These are phyloP conservation scores for Entomyzon cyanotis DNA, from an alignment of 2,113 vertebrate genomes.

Conservation along the genomic window DNA sequence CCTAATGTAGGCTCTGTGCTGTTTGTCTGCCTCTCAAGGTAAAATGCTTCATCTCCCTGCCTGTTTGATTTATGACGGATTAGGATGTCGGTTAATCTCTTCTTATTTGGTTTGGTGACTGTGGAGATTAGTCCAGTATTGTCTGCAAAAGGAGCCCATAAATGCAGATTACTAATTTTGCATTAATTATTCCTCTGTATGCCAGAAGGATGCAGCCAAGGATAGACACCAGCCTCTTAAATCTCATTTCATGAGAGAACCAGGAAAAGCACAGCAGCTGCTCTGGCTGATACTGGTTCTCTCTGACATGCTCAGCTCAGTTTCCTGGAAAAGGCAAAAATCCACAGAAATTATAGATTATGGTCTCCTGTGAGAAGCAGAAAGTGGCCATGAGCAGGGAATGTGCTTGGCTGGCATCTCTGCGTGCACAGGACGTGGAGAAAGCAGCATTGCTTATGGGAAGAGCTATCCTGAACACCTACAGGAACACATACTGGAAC, in stretches of 20 bases:
- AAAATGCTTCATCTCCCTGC: background rate
- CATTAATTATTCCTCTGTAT: background rate
- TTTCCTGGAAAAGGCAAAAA: background rate
- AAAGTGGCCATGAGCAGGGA: background rate
- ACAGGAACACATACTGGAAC: rapidly evolving
- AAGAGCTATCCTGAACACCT: slow-evolving; percentile 30
- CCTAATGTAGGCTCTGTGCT: background rate
- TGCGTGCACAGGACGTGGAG: slow-evolving; percentile 57
- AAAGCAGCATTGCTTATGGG: slow-evolving; percentile 72
- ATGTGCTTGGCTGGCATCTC: background rate
- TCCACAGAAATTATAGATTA: background rate
- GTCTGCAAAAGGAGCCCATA: background rate
- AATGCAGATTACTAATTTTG: slow-evolving; percentile 3
- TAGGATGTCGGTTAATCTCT: slow-evolving; percentile 2
- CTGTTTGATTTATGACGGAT: background rate
- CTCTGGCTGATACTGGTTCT: background rate
- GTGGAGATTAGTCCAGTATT: background rate
- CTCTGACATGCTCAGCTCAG: background rate
- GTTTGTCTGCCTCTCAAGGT: background rate
- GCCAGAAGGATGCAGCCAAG: background rate
- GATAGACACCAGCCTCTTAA: background rate
- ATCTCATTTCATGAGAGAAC: background rate
- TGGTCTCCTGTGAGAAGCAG: background rate
- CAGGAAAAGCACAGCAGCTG: background rate
- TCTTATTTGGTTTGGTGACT: background rate